phyloP scores from a whole-genome alignment of 2,888 invertebrate species.

The Sicus ferrugineus region DNA sequence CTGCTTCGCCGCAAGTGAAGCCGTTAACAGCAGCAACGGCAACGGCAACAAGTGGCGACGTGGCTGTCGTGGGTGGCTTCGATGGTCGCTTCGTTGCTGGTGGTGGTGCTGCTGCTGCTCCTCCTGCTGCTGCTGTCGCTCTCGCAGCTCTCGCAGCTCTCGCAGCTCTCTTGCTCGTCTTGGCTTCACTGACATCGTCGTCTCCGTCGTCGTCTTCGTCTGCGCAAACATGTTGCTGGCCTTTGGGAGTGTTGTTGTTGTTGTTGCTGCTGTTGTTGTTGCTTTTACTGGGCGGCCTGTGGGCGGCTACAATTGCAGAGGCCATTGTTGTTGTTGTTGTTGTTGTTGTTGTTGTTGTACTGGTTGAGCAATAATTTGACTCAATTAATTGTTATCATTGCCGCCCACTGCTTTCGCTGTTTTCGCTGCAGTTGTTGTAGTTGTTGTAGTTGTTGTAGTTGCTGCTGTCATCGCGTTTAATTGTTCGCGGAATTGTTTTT shows the following conservation, averaged over 20 bases:
- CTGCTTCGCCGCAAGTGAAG: background rate
- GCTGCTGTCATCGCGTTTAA: conserved; percentile 22
- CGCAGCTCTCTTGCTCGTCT: background rate
- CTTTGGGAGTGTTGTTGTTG: conserved; percentile 22
- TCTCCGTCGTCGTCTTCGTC: background rate
- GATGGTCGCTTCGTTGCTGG: conserved; percentile 26
- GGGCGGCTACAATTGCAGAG: conserved; percentile 50
- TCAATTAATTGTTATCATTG: conserved; percentile 27
- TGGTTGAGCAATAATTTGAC: conserved; percentile 30
- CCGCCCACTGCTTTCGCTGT: conserved; percentile 17
- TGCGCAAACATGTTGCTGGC: conserved; percentile 19
- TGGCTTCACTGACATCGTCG: background rate
- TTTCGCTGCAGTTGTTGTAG: conserved; percentile 32
- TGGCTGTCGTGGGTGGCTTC: conserved; percentile 33
- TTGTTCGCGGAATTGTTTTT: background rate
- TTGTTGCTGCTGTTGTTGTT: conserved; percentile 3
- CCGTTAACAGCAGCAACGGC: conserved; percentile 8
- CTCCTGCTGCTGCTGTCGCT: background rate
- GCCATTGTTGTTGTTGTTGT: conserved; percentile 45
- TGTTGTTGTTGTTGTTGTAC: conserved; percentile 18
- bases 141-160: background rate
- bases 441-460: conserved; percentile 27
- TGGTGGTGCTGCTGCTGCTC: background rate
- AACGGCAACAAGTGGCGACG: background rate
- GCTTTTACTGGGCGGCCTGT: conserved; percentile 35